Base-by-base conservation (phyloP, 2,888 invertebrate species). In the Volucella bombylans region DNA sequence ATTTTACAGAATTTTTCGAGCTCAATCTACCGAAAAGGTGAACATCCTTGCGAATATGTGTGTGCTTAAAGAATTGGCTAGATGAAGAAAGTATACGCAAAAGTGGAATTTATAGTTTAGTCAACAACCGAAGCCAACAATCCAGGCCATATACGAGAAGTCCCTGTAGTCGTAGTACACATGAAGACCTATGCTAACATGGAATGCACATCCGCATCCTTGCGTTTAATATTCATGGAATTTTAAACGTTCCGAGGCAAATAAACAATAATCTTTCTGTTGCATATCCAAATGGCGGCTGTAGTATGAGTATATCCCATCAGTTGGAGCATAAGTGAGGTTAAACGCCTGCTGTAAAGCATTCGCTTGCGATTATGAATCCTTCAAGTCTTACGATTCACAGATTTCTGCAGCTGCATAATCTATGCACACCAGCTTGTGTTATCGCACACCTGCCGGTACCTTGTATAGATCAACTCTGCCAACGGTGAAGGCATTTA, bases 221-320 rank as follows among this genome's bases (percentile, higher is more conserved):
- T 18, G 61, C 18, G 72, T 73, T 79, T 85, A 80, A 85, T 85
- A 85, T 85, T 85, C 76, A 85, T 85, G 74, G 83, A 85, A 85
- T 85, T 80, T 85, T 80, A 76, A 85, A 85, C 59, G 80, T 80
- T 74, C 31, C 71, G 54, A 74, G 47, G 83, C 80, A 85, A 85
- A 85, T 80, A 85, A 80, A 80, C 71, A 76, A 76, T 80, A 76
- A 73, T 72, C 71, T 62, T 57, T 23, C 41, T 47, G 61, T 38
- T 52, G 38, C 39, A 49, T 31, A n/a, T 8, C 11, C 57, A 14
- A 50, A 15, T 41, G 23, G 8, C 23, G 8, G 14, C 39, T n/a
- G 4, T 6, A 52, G 10, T 18, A n/a, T 14, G 15, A 61, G 14
- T 18, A 14, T n/a, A 49, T 69, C 39, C 61, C 15, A 54, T n/a